These are phyloP conservation scores for Semaprochilodus insignis DNA, from an alignment of 2,797 vertebrate genomes.

Conservation along the genomic window DNA sequence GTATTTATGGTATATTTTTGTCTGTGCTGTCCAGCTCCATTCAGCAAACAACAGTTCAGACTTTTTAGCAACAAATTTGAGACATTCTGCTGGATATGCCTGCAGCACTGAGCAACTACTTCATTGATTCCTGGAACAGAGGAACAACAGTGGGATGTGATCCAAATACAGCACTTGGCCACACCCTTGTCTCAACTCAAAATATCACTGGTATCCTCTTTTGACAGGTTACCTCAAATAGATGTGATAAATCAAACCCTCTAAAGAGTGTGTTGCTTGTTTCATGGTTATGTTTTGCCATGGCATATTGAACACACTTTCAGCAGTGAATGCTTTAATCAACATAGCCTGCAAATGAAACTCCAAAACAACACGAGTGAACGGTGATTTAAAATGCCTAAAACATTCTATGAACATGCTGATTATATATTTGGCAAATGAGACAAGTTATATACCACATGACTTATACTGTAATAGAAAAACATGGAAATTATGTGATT, in stretches of 20 bases:
- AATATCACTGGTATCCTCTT: background rate
- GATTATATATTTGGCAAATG: too few species aligned
- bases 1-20: too few species aligned
- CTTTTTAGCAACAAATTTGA: constrained; percentile 7
- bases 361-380: background rate
- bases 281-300: background rate
- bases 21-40: background rate
- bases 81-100: background rate
- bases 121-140: constrained; percentile 33
- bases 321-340: too few species aligned
- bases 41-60: background rate
- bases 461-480: too few species aligned
- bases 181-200: constrained; percentile 4
- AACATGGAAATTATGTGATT: too few species aligned
- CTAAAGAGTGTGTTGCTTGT: background rate
- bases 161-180: constrained; percentile 4
- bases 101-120: constrained; percentile 2
- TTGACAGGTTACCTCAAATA: background rate
- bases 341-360: too few species aligned
- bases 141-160: background rate
- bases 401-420: too few species aligned
- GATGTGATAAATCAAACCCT: background rate
- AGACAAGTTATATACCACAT: too few species aligned
- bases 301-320: too few species aligned
- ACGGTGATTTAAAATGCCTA: background rate